Evolutionary conservation across 1,140 invertebrate species (phyloP).

Genomic region (Caerostris extrusa): DNA sequence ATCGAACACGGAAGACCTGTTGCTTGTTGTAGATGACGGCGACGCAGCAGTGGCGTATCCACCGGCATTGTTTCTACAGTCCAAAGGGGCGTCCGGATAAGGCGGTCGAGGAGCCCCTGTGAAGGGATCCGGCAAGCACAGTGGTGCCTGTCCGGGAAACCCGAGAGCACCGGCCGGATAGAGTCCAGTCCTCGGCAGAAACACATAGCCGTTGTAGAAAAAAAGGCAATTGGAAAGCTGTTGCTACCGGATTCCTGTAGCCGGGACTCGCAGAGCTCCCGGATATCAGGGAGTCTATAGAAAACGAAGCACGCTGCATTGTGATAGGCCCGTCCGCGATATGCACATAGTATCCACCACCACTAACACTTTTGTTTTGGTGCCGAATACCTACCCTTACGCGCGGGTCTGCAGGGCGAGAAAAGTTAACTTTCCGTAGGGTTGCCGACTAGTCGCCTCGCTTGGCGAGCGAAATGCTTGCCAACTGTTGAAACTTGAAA

Average conservation of each 20-base stretch:
- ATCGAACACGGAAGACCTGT: slow-evolving; percentile 58
- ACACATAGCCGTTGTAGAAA: slow-evolving; percentile 75
- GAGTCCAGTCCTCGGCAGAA: slow-evolving; percentile 61
- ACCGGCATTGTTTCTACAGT: slow-evolving; percentile 10
- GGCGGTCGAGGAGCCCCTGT: neutral
- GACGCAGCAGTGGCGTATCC: slow-evolving; percentile 45
- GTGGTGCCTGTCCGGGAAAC: slow-evolving; percentile 29
- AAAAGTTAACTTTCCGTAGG: slow-evolving; percentile 20
- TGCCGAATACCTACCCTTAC: neutral
- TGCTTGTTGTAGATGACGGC: slow-evolving; percentile 59
- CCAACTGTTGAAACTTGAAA: slow-evolving; percentile 50
- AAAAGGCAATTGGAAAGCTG: slow-evolving; percentile 63
- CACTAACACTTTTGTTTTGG: neutral
- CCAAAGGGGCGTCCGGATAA: slow-evolving; percentile 55
- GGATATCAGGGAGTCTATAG: slow-evolving; percentile 69
- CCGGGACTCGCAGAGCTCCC: slow-evolving; percentile 32
- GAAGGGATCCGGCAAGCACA: slow-evolving; percentile 29
- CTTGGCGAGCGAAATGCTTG: slow-evolving; percentile 33
- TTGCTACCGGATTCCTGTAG: slow-evolving; percentile 17
- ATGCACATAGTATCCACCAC: slow-evolving; percentile 42
- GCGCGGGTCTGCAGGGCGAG: neutral
- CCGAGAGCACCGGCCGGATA: slow-evolving; percentile 53
- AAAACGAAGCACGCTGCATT: slow-evolving; percentile 69
- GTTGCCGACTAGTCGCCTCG: neutral
- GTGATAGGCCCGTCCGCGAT: neutral